Evolutionary conservation across 2,797 vertebrate genomes (phyloP), one percentile per base, ranked within the genome.

Genomic region (Luscinia luscinia): DNA sequence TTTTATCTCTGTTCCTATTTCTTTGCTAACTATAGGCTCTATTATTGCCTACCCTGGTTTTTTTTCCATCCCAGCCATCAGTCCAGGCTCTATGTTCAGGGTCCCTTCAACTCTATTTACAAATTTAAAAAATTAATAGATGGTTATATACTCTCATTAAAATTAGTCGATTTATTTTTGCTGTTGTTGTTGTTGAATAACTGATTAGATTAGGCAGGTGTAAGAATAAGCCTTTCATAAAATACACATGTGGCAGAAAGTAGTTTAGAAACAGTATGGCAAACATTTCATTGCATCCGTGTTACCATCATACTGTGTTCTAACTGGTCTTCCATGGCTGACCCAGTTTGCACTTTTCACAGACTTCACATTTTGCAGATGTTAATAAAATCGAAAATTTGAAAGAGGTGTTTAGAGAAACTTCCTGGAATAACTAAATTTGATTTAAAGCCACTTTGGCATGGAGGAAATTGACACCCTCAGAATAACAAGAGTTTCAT

Each of bases 151-250:
- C 52, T 92, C 20, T 93, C 17, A 59, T 61, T 70, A 61, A 87
- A 34, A 49, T 84, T 2, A 14, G 7, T 74, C 90, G 6, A 40
- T 40, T 40, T 52, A 2, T 51, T 91, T 40, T 32, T 40, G 3
- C 51, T 92, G 34, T 91, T 91, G 14, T 83, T 36, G 58, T 55
- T 91, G 18, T 84, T 45, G 72, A 55, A 32, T 91, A 86, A 41
- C 49, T 86, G 40, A 30, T 77, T 78, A 59, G 64, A 49, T 93
- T 75, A 89, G 54, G 41, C 70, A 93, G 61, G 12, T 81, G 15
- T 41, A 34, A 77, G 62, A 10, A 7, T 51, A 89, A 84, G 27
- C 63, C 49, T 88, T 84, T 74, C 41, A 18, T 77, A 38, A 70
- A 86, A 81, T 68, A 69, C 34, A 22, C 8, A 11, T 85, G 45